Evolutionary conservation across 2,888 invertebrate genomes (phyloP).

Genomic region (Himalopsyche tibetana): DNA sequence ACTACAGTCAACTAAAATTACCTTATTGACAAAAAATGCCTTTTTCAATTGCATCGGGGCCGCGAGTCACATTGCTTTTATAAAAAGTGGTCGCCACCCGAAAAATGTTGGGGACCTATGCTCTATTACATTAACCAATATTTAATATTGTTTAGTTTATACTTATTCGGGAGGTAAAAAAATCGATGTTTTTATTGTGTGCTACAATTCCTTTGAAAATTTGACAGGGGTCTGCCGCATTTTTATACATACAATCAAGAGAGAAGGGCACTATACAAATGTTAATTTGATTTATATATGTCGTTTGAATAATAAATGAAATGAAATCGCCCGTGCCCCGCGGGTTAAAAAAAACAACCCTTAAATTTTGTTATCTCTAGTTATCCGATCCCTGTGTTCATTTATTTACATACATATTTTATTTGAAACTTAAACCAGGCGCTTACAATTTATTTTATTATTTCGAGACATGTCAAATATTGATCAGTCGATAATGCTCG

Average conservation of each 20-base stretch:
- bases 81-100: too few species aligned
- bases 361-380: background rate
- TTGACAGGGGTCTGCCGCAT: background rate
- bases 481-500: too few species aligned
- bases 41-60: too few species aligned
- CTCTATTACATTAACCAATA: too few species aligned
- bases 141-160: too few species aligned
- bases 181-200: background rate
- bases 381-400: background rate
- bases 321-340: background rate
- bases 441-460: too few species aligned
- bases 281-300: slow-evolving; percentile 24
- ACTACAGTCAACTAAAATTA: too few species aligned
- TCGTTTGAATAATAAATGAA: slow-evolving; percentile 15
- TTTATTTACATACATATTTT: background rate
- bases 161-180: background rate
- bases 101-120: too few species aligned
- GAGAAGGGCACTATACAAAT: background rate
- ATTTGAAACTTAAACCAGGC: too few species aligned
- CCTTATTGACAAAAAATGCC: too few species aligned
- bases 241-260: slow-evolving; percentile 11
- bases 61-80: too few species aligned
- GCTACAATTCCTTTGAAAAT: background rate
- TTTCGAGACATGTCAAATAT: too few species aligned
- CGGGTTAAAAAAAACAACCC: background rate